phyloP scores from a whole-genome alignment of 2,888 invertebrate genomes.

The Dicycla oo region DNA sequence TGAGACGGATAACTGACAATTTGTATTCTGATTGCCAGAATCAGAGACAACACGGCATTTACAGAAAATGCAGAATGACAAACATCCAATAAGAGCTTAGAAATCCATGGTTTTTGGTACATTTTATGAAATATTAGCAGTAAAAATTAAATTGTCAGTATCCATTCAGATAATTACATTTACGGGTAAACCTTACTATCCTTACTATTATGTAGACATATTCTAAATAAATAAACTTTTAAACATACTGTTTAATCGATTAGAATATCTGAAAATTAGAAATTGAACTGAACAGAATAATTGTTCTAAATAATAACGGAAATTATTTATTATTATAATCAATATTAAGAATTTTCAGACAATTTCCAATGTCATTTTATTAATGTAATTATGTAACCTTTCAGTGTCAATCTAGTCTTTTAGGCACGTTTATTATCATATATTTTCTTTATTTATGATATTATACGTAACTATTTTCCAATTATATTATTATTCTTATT shows the following conservation, averaged over 20 bases:
- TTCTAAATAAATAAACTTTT: conserved; percentile 61
- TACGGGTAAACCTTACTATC: conserved; percentile 57
- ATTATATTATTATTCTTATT: conserved; percentile 31
- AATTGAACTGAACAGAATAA: conserved; percentile 40
- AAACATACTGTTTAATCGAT: conserved; percentile 28
- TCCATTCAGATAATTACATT: conserved; percentile 45
- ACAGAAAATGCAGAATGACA: neutral
- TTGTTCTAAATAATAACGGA: conserved; percentile 28
- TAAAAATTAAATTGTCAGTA: conserved; percentile 38
- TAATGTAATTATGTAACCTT: conserved; percentile 35
- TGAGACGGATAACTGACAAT: conserved; percentile 34
- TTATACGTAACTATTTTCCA: conserved; percentile 38
- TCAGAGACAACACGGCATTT: neutral
- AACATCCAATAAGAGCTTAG: neutral
- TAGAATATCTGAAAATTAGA: conserved; percentile 41
- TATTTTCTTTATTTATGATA: conserved; percentile 31
- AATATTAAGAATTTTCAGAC: conserved; percentile 13
- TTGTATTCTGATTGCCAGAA: conserved; percentile 4
- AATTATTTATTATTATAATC: conserved; percentile 31
- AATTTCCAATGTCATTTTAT: conserved; percentile 33
- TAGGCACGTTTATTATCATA: conserved; percentile 35
- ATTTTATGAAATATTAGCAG: neutral
- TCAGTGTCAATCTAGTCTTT: conserved; percentile 63
- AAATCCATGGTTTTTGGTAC: neutral
- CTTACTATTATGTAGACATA: conserved; percentile 58